These are phyloP conservation scores for Cinara cedri DNA, from an alignment of 2,888 invertebrate species.

Conservation along the genomic window DNA sequence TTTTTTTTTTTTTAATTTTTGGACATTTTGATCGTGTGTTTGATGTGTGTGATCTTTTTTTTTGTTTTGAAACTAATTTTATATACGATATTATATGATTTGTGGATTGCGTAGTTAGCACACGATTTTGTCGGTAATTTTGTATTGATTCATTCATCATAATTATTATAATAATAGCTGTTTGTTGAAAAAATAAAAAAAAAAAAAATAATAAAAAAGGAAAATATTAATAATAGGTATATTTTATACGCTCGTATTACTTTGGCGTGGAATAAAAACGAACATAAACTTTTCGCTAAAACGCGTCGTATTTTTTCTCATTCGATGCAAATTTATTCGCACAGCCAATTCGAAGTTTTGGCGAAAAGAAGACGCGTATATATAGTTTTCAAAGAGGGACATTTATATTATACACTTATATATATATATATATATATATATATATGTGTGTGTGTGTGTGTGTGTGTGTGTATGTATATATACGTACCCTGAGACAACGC, in stretches of 20 bases:
- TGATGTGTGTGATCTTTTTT: slow-evolving; percentile 55
- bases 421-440: no score
- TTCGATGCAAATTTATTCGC: slow-evolving; percentile 26
- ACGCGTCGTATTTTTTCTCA: slow-evolving; percentile 32
- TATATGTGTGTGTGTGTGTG: no score
- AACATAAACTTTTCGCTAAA: slow-evolving; percentile 12
- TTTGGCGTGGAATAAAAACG: slow-evolving; percentile 4
- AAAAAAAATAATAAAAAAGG: no score
- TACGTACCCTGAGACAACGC: slow-evolving; percentile 6
- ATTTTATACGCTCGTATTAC: no score
- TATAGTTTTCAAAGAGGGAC: slow-evolving; percentile 30
- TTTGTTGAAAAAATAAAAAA: background rate
- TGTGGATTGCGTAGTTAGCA: slow-evolving; percentile 57
- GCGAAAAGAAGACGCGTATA: slow-evolving; percentile 6
- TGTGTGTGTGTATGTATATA: no score
- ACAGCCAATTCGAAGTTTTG: slow-evolving; percentile 24
- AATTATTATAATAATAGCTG: no score
- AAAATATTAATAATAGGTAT: no score
- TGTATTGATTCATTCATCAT: background rate
- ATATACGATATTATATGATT: slow-evolving; percentile 53
- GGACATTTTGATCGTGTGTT: slow-evolving; percentile 56
- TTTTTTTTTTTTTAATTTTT: slow-evolving; percentile 43
- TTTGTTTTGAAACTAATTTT: slow-evolving; percentile 55
- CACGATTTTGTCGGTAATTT: slow-evolving; percentile 45
- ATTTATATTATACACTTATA: background rate